Evolutionary conservation across 2,113 vertebrate species (phyloP), one percentile per base, ranked within the genome.

Genomic region (Catharus bicknelli): DNA sequence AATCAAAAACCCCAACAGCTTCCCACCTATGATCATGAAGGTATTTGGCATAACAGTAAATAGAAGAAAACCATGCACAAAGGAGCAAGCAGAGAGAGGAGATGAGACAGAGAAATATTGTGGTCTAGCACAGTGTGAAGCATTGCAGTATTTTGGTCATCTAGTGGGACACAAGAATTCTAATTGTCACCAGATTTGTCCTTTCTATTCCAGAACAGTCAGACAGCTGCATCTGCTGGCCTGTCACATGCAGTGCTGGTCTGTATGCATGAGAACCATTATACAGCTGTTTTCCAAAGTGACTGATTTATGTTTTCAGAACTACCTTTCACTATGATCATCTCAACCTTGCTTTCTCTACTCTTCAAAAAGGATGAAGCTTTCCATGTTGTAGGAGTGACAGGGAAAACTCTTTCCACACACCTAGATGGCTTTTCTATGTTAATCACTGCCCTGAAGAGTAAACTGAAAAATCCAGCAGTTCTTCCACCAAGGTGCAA

Each of bases 1-100:
- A 48, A 38, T 3, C 6, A 48, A 48, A 55, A 34, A 21, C 0
- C 0, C 8, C 19, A 29, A 8, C 11, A 70, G 7, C 34, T 77
- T 81, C 77, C 82, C 84, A 75, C 21, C 94, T 94, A 85, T 96
- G 97, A 98, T 98, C 95, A 97, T 98, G 97, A 97, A 98, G 97
- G 97, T 95, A 96, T 89, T 68, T 72, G 80, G 72, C 75, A 95
- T 61, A 91, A 80, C 42, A 88, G 83, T 63, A 90, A 95, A 69
- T 80, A 88, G 83, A 53, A 92, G 90, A 95, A 97, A 95, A 94
- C 38, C 97, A 97, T 97, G 91, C 95, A 95, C 51, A 94, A 95
- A 95, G 63, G 21, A 95, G 79, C 67, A 95, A 95, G 88, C 90
- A 96, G 92, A 96, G 97, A 97, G 78, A 95, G 74, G 95, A 96